Evolutionary conservation across 2,113 vertebrate species (phyloP), one percentile per base, ranked within the genome.

Genomic region (Chaenocephalus aceratus): DNA sequence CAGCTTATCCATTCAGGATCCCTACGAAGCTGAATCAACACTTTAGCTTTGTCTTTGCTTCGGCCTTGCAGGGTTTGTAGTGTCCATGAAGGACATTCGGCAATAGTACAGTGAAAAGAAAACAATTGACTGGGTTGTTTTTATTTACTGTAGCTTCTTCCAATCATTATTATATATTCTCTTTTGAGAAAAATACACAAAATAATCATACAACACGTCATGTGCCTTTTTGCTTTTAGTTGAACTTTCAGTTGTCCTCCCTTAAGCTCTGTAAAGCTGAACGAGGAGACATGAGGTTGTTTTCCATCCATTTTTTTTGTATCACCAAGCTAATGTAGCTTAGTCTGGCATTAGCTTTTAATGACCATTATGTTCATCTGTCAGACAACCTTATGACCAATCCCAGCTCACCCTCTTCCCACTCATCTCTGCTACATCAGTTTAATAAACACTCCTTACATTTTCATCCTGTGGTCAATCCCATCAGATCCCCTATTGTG

Each of bases 401-500:
- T 70, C 72, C 36, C 23, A 0, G 46, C 66, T 76, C 77, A 18
- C 41, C 78, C n/a, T 60, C 80, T 58, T 26, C 54, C 48, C 2
- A 0, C 77, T 73, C 79, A 70, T 89, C 87, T 85, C 44, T 0
- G 72, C 83, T 76, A 80, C 88, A 89, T 88, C 83, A 41, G 68
- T 91, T 93, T 91, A 90, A 89, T 93, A 92, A 92, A 92, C 91
- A 92, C 79, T 72, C 83, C 71, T 86, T 89, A 88, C 85, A 83
- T 93, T 93, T 93, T 94, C 83, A 94, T 91, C 90, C 86, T 14
- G 51, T 64, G 86, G 90, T 92, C 91, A 91, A 93, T 93, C 91
- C 87, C 70, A 65, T 90, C 89, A 91, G 86, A 91, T 92, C 91
- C 91, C 65, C 85, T 88, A 88, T 91, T 92, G 92, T 92, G 90